These are phyloP conservation scores for Orchestia grillus DNA, from an alignment of 1,140 invertebrate species.

Conservation along the genomic window DNA sequence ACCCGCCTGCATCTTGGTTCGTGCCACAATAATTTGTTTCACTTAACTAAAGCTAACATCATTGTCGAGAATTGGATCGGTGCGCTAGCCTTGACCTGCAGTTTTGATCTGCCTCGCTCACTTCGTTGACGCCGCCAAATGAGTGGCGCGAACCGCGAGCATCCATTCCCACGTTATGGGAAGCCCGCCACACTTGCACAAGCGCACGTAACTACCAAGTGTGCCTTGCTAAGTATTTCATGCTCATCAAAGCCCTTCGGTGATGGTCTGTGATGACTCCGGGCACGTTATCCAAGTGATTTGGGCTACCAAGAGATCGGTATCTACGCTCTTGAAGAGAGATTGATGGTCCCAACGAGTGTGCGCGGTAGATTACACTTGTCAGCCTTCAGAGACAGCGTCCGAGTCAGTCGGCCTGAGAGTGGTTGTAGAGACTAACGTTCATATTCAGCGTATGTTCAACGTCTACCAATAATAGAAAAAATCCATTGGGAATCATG, in stretches of 20 bases:
- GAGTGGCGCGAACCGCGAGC: background rate
- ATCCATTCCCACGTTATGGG: background rate
- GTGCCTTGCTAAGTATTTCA: background rate
- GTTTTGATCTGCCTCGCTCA: background rate
- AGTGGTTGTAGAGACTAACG: background rate
- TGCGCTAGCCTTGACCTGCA: background rate
- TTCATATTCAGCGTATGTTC: background rate
- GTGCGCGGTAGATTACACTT: background rate
- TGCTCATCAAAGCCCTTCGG: background rate
- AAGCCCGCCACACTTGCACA: background rate
- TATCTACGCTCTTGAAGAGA: background rate
- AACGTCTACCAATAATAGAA: background rate
- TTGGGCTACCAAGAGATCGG: background rate
- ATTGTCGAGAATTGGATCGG: constrained; percentile 7
- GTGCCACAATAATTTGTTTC: background rate
- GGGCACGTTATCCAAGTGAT: background rate
- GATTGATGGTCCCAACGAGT: background rate
- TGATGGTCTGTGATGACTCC: background rate
- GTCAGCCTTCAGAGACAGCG: background rate
- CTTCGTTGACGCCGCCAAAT: background rate
- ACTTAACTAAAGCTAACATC: background rate
- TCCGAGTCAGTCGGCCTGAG: background rate
- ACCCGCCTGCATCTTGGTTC: background rate
- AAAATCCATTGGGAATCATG: background rate
- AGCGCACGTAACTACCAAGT: background rate